Evolutionary conservation across 2,797 vertebrate species (phyloP).

Genomic region (Crenuchus spilurus): DNA sequence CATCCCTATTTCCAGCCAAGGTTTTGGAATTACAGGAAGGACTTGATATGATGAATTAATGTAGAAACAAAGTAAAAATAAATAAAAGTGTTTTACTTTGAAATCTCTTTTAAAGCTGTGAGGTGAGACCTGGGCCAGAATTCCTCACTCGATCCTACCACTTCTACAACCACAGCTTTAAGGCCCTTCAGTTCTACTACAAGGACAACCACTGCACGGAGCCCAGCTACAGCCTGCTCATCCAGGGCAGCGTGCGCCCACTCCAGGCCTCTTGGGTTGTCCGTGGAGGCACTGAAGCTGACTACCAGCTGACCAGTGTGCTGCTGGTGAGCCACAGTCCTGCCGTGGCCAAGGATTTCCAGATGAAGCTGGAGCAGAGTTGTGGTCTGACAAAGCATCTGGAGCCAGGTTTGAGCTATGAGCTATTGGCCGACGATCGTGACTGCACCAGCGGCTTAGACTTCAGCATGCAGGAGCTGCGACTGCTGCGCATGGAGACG

Average conservation of each 20-base stretch:
- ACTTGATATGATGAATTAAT: background rate
- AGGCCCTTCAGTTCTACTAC: slow-evolving; percentile 87
- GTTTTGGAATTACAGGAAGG: background rate
- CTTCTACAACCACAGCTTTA: slow-evolving; percentile 86
- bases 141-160: slow-evolving; percentile 86
- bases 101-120: slow-evolving; percentile 75
- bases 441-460: slow-evolving; percentile 82
- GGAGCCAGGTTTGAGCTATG: slow-evolving; percentile 75
- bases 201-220: slow-evolving; percentile 81
- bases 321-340: slow-evolving; percentile 78
- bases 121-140: slow-evolving; percentile 86
- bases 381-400: slow-evolving; percentile 68
- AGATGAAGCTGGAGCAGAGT: slow-evolving; percentile 72
- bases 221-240: slow-evolving; percentile 81
- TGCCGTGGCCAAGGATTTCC: slow-evolving; percentile 67
- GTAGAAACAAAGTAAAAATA: background rate
- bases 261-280: slow-evolving; percentile 87
- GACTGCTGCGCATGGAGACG: slow-evolving; percentile 84
- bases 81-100: background rate
- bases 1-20: background rate
- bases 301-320: slow-evolving; percentile 81
- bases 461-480: slow-evolving; percentile 88
- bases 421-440: slow-evolving; percentile 80
- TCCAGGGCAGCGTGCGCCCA: slow-evolving; percentile 81
- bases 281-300: slow-evolving; percentile 82